Conservation (phyloP, 2,113 vertebrate genomes). For the Pitta sordida region DNA sequence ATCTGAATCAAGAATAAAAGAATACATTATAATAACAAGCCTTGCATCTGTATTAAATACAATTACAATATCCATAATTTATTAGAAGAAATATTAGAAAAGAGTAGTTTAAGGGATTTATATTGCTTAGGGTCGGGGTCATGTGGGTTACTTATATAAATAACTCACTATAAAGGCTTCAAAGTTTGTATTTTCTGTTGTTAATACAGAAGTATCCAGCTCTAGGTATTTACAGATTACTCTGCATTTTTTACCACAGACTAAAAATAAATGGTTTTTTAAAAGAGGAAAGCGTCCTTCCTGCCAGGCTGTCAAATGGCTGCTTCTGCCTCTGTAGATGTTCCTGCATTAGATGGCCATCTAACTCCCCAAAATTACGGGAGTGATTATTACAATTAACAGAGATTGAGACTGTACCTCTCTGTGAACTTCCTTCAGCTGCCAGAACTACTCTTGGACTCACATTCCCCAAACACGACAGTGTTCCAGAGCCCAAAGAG, state of each 20-base stretch:
- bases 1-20: not conserved
- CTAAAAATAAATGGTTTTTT: not conserved
- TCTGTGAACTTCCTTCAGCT: not conserved
- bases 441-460: not conserved
- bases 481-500: not conserved
- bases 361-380: not conserved
- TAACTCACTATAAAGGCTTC: not conserved
- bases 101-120: not conserved
- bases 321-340: not conserved
- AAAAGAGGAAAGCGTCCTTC: not conserved
- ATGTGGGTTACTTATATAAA: not conserved
- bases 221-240: not conserved
- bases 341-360: not conserved
- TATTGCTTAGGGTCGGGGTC: not conserved
- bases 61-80: not conserved
- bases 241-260: not conserved
- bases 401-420: not conserved
- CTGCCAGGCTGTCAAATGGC: not conserved
- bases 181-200: not conserved
- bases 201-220: not conserved
- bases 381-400: not conserved
- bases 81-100: not conserved
- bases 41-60: not conserved
- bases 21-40: not conserved
- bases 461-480: not conserved